Base-by-base conservation (phyloP, 1,140 invertebrate species). In the Bombus sibiricus region DNA sequence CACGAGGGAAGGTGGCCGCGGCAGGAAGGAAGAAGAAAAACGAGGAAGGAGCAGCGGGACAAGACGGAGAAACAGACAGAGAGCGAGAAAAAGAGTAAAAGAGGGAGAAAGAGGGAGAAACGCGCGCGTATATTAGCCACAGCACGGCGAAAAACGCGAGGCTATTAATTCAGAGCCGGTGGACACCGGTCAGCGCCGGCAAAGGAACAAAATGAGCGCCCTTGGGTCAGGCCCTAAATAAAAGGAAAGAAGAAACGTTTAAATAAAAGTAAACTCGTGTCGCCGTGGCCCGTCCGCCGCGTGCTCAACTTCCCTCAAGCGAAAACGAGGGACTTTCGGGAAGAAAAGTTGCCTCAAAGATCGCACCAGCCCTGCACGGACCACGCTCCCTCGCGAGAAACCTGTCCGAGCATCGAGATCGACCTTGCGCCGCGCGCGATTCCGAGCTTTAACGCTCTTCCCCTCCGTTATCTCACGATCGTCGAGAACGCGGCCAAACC, bases 251-350 rank as follows among this genome's bases (percentile, higher is more conserved):
- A 94, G 90, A 91, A 93, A 93, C 93, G 92, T 94, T 95, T 95
- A 94, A 94, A 95, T 95, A 95, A 95, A 95, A 95, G 93, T 95
- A 94, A 95, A 95, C 92, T 94, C 93, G 93, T 95, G 94, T 95
- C 92, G 93, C 81, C 78, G 76, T 57, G 81, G 37, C 37, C 81
- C 74, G 68, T 62, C 53, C 66, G 76, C 66, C 75, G 66, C 83
- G 68, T 79, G 53, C 53, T 85, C 81, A 85, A 76, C 88, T 85
- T 87, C 81, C 85, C 88, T 78, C 75, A 43, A 43, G 25, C 66
- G 66, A 72, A 72, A 81, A 47, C 75, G 68, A 74, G 78, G 78
- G 78, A 68, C 53, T 53, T 80, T 66, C 47, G 75, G 59, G 85
- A 41, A 82, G 85, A 86, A 83, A 86, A 86, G 85, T 86, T 86